Evolutionary conservation across 2,797 vertebrate species (phyloP).

Genomic region (Mallotus villosus): DNA sequence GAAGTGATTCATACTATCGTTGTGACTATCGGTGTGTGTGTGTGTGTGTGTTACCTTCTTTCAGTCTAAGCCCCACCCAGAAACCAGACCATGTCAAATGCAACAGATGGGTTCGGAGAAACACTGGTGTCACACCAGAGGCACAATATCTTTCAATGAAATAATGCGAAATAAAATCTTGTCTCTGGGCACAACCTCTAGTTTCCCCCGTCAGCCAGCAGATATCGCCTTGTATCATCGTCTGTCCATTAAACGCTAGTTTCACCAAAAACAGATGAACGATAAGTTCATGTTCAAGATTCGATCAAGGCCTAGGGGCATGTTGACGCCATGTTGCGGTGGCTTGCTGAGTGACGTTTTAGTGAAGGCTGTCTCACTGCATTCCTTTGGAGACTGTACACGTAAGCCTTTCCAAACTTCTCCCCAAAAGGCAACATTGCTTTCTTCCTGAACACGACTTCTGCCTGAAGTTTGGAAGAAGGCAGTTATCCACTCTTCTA

Average conservation of each 20-base stretch:
- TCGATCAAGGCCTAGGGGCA: no score
- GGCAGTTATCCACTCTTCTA: not conserved
- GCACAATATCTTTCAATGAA: not conserved
- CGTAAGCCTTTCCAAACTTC: not conserved
- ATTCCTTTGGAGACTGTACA: not conserved
- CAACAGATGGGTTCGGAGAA: conserved; percentile 23
- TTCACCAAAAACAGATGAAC: not conserved
- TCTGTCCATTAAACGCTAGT: no score
- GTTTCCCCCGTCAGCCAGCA: not conserved
- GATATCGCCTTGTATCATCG: not conserved
- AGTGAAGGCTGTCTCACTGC: not conserved
- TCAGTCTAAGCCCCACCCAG: conserved; percentile 55
- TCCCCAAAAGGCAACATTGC: conserved; percentile 23
- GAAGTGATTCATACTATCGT: not conserved
- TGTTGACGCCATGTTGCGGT: not conserved
- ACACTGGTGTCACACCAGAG: not conserved
- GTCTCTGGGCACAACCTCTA: not conserved
- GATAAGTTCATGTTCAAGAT: not conserved
- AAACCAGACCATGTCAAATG: conserved; percentile 49
- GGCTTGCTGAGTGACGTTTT: not conserved
- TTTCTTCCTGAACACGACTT: conserved; percentile 5
- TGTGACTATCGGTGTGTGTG: not conserved
- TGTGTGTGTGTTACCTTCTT: conserved; percentile 1
- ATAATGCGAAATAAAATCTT: not conserved
- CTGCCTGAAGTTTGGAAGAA: not conserved